These are phyloP conservation scores for Beris morrisii DNA, from an alignment of 2,888 invertebrate genomes.

Conservation along the genomic window DNA sequence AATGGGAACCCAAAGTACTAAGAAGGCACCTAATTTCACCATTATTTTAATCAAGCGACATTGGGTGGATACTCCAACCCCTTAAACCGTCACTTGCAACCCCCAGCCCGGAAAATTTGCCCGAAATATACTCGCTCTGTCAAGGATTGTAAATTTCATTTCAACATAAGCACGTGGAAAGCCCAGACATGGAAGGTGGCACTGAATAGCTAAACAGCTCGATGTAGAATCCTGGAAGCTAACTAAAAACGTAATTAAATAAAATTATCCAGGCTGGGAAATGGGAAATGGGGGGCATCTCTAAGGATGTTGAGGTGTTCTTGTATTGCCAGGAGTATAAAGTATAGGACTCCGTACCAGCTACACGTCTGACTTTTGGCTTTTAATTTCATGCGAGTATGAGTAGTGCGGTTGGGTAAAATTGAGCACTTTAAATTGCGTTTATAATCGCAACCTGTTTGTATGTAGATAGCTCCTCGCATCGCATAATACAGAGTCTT, in stretches of 20 bases:
- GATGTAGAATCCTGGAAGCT: constrained; percentile 22
- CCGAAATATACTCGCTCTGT: constrained; percentile 4
- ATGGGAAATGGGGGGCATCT: not conserved
- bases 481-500: too few species aligned
- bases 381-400: too few species aligned
- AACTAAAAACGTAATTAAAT: constrained; percentile 23
- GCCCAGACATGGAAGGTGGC: constrained; percentile 8
- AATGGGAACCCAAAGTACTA: constrained; percentile 12
- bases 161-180: constrained; percentile 3
- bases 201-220: constrained; percentile 10
- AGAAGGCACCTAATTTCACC: not conserved
- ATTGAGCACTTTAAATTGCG: too few species aligned
- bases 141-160: constrained; percentile 23
- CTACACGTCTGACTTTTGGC: too few species aligned
- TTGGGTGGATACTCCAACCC: constrained; percentile 11
- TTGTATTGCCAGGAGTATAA: too few species aligned
- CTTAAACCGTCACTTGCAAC: not conserved
- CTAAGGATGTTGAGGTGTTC: not conserved
- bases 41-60: constrained; percentile 36
- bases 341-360: too few species aligned
- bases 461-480: too few species aligned
- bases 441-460: too few species aligned
- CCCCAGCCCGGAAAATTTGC: not conserved
- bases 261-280: constrained; percentile 3
- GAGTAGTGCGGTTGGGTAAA: too few species aligned